Base-by-base conservation (phyloP, 2,888 invertebrate genomes). In the Idaea dimidiata region DNA sequence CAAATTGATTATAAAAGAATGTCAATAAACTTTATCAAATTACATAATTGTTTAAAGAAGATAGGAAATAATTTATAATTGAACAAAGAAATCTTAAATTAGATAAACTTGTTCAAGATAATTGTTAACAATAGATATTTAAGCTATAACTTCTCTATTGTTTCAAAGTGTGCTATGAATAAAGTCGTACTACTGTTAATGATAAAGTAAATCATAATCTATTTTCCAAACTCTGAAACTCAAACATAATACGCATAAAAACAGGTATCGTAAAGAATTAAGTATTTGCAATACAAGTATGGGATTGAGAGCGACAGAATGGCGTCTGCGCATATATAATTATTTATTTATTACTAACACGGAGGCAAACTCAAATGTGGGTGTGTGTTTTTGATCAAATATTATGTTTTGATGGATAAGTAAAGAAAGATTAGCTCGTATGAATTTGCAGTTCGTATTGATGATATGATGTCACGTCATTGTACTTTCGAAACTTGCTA, bases 271-370 rank as follows among this genome's bases (percentile, higher is more conserved):
- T 14, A 43, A 14, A 43, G 43, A 43, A 14, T 43, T 14, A n/a
- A n/a, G n/a, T n/a, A 43, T 43, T 43, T 43, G 43, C 43, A 43
- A 43, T 43, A 43, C 43, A 43, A 43, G 43, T 43, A 43, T 43
- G 43, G 43, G 43, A 43, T 43, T 43, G 43, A 43, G 43, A 43
- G 43, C 43, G 43, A 43, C 43, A 3, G 43, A 43, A 10, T 43
- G 43, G 43, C 43, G 43, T 43, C 43, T 43, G 16, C 33, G 56
- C 55, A 32, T 33, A 60, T 56, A 43, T 5, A n/a, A n/a, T n/a
- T 24, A 24, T 24, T 5, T 3, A 24, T 24, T 24, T 43, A 43
- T 43, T 10, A 43, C 43, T 14, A 8, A 43, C 8, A 43, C 43
- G 43, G 43, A 43, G 8, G 43, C 43, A 43, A 43, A 43, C 10